phyloP scores from a whole-genome alignment of 2,797 vertebrate genomes.

The Tenualosa ilisha region DNA sequence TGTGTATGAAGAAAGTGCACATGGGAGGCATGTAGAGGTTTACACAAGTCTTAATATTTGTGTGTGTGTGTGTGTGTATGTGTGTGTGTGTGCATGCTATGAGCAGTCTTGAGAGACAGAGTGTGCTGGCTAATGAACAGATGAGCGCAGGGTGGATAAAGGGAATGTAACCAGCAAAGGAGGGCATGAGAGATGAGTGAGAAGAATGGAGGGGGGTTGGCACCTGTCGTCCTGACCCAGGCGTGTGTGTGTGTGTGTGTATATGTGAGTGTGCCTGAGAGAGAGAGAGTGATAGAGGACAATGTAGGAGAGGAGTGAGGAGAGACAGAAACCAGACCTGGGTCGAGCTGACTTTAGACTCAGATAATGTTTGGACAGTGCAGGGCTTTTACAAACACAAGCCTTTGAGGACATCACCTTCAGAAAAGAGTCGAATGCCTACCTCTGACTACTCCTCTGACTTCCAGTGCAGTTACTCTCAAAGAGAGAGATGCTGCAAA shows the following conservation, averaged over 20 bases:
- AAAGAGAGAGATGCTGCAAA: not conserved
- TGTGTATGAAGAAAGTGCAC: no score
- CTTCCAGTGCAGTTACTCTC: not conserved
- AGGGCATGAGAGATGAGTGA: not conserved
- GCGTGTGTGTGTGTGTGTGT: not conserved
- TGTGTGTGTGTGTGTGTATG: not conserved
- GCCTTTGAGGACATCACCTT: not conserved
- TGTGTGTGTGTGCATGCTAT: not conserved
- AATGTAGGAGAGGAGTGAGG: not conserved
- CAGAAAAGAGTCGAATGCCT: not conserved
- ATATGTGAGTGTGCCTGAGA: not conserved
- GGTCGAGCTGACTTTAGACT: not conserved
- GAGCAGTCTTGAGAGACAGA: not conserved
- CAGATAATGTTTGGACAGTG: not conserved
- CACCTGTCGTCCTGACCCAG: not conserved
- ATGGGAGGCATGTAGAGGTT: no score
- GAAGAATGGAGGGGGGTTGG: not conserved
- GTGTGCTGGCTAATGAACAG: not conserved
- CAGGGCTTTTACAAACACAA: conserved; percentile 1
- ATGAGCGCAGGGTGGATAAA: not conserved
- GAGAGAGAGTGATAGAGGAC: not conserved
- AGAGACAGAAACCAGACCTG: not conserved
- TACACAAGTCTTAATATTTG: no score
- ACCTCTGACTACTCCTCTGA: not conserved
- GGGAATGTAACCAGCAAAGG: not conserved